A percentile compares a stretch with the other conserved stretches of the same genome.
phyloP scores from a whole-genome alignment of 2,888 invertebrate genomes.

The Thyatira batis region DNA sequence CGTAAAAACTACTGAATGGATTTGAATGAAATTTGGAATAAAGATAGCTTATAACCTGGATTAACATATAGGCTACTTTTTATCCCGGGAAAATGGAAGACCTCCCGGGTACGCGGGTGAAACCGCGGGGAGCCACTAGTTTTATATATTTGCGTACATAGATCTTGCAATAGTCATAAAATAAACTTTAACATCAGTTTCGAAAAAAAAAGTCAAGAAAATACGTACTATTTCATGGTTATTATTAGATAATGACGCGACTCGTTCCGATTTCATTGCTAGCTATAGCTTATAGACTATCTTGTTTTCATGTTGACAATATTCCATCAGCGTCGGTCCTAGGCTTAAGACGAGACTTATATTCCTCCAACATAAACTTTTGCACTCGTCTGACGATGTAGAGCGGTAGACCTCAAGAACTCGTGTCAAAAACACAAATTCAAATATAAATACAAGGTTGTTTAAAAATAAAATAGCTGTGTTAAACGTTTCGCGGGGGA shows the following conservation, averaged over 20 bases:
- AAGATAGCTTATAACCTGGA: no score
- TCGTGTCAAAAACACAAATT: slow-evolving; percentile 35
- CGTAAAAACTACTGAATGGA: no score
- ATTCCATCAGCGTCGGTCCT: neutral
- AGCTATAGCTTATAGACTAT: neutral
- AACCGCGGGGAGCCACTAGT: no score
- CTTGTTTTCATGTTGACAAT: neutral
- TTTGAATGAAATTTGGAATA: no score
- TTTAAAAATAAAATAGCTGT: slow-evolving; percentile 47
- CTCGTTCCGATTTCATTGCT: neutral
- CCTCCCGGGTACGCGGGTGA: no score
- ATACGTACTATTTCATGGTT: neutral
- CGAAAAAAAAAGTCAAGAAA: neutral
- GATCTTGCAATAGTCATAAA: neutral
- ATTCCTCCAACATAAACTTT: slow-evolving; percentile 13
- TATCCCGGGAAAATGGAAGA: no score
- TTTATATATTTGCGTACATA: neutral
- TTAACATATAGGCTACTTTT: no score
- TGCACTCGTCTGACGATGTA: slow-evolving; percentile 19
- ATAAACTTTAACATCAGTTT: neutral
- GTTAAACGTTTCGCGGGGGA: slow-evolving; percentile 38
- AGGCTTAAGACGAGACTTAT: neutral
- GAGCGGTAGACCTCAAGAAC: slow-evolving; percentile 17
- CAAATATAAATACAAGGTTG: slow-evolving; percentile 46
- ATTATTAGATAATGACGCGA: slow-evolving; percentile 1